A percentile compares a stretch with the other conserved stretches of the same genome.
phyloP scores from a whole-genome alignment of 2,888 invertebrate species.

The Troilus luridus region DNA sequence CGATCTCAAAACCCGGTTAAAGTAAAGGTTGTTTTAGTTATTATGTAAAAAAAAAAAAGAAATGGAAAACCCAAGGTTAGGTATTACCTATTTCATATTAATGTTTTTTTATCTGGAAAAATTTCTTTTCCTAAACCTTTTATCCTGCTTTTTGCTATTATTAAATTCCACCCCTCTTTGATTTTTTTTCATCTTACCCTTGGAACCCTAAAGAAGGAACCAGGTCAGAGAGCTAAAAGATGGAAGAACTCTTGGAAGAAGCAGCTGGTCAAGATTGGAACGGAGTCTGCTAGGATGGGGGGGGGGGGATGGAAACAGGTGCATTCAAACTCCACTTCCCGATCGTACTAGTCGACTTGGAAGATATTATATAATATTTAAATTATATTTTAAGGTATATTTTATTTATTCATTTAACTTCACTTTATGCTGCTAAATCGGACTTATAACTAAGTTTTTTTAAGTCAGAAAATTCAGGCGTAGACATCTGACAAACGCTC shows the following conservation, averaged over 20 bases:
- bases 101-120: neutral
- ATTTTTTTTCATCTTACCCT: neutral
- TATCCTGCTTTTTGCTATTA: neutral
- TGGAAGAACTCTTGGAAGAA: neutral
- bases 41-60: too few species aligned
- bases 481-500: too few species aligned
- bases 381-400: too few species aligned
- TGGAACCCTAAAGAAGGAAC: neutral
- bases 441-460: too few species aligned
- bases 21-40: too few species aligned
- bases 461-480: too few species aligned
- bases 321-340: slow-evolving; percentile 25
- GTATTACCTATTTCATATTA: neutral
- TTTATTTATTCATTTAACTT: too few species aligned
- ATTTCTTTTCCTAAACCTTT: neutral
- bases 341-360: neutral
- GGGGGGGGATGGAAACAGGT: neutral
- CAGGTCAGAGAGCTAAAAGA: slow-evolving; percentile 20
- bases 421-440: too few species aligned
- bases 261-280: slow-evolving; percentile 31
- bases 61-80: too few species aligned
- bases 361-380: neutral
- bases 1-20: too few species aligned
- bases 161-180: neutral
- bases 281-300: slow-evolving; percentile 22